A percentile compares a stretch with the other conserved stretches of the same genome.
Conservation (phyloP, 2,797 vertebrate species). For the Hydrolagus colliei region DNA sequence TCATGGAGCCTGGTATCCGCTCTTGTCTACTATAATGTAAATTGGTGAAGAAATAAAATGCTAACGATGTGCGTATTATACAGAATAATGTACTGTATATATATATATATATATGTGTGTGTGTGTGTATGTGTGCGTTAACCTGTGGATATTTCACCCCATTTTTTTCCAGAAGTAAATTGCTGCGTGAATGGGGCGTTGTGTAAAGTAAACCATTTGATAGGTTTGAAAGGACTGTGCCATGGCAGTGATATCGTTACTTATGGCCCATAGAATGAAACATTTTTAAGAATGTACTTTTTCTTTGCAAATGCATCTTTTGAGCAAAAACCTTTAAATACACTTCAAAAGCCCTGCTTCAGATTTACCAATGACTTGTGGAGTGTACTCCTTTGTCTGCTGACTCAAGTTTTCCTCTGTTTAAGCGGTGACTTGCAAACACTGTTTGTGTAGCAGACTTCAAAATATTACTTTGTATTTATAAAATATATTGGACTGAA, state of each 20-base stretch:
- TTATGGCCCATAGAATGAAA: neutral
- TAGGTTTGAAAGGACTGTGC: neutral
- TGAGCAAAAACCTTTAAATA: neutral
- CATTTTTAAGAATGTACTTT: constrained; percentile 15
- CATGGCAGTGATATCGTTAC: neutral
- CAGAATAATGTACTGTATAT: neutral
- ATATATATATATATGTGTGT: too few species aligned
- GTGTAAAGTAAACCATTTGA: neutral
- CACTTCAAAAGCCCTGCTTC: neutral
- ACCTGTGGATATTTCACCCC: neutral
- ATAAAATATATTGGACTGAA: constrained; percentile 31
- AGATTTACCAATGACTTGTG: constrained; percentile 41
- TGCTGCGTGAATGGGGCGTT: constrained; percentile 11
- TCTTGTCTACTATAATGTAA: neutral
- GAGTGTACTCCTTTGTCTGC: constrained; percentile 43
- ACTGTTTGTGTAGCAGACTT: constrained; percentile 50
- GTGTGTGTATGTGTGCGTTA: neutral
- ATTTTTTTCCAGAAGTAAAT: neutral
- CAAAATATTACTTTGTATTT: constrained; percentile 49
- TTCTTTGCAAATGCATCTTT: neutral
- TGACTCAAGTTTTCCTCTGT: constrained; percentile 58
- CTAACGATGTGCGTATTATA: neutral
- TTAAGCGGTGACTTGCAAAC: constrained; percentile 43
- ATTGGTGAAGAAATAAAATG: neutral
- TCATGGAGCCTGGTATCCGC: neutral